Percentiles rank a stretch among this genome's conserved stretches.
These are phyloP conservation scores for Lepidonotus clava DNA, from an alignment of 2,888 invertebrate genomes.

Conservation along the genomic window DNA sequence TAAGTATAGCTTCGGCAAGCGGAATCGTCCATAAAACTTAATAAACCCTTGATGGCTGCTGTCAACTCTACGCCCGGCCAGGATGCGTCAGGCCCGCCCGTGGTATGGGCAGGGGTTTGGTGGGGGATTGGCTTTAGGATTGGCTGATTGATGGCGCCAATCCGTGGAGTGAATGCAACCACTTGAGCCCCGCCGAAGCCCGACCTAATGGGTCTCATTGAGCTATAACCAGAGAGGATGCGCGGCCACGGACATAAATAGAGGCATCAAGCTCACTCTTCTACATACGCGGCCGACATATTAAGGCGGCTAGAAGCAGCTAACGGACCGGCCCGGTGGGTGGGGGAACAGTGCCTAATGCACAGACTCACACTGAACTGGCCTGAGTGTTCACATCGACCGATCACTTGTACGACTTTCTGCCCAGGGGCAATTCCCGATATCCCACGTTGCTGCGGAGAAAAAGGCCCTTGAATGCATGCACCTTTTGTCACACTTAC, in stretches of 20 bases:
- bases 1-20: too few species aligned
- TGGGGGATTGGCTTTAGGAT: background rate
- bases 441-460: too few species aligned
- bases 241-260: conserved; percentile 20
- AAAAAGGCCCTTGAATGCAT: too few species aligned
- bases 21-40: too few species aligned
- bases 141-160: background rate
- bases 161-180: background rate
- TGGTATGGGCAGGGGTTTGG: background rate
- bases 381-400: too few species aligned
- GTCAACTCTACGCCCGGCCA: too few species aligned
- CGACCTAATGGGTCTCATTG: background rate
- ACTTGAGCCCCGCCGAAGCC: background rate
- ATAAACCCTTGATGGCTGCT: too few species aligned
- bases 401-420: too few species aligned
- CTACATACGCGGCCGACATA: background rate
- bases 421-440: too few species aligned
- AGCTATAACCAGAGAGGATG: conserved; percentile 15
- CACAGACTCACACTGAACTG: too few species aligned
- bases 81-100: too few species aligned
- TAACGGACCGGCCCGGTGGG: conserved; percentile 8
- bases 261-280: background rate
- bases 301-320: background rate
- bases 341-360: background rate
- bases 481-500: too few species aligned